A percentile compares a stretch with the other conserved stretches of the same genome.
Evolutionary conservation across 2,797 vertebrate genomes (phyloP).

Genomic region (Chaetophractus vellerosus): DNA sequence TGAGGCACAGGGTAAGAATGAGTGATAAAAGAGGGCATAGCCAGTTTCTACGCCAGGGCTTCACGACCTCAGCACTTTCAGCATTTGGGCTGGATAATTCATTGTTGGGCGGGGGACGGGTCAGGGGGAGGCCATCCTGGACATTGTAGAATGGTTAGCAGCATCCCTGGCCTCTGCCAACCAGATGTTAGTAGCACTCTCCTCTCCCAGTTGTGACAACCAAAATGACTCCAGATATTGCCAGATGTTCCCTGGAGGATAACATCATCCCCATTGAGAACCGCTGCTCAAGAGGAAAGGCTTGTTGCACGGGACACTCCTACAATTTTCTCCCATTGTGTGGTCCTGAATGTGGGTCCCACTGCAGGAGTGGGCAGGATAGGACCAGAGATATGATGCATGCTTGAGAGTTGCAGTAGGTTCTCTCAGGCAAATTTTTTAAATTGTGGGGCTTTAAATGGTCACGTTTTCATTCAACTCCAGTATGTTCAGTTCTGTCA

Average conservation of each 20-base stretch:
- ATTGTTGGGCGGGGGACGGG: too few relatives aligned
- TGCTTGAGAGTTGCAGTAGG: background rate
- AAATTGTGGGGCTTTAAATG: background rate
- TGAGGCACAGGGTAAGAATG: rapidly evolving
- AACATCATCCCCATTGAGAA: background rate
- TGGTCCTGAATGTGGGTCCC: background rate
- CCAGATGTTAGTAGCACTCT: background rate
- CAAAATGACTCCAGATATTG: background rate
- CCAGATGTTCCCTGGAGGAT: background rate
- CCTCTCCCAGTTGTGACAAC: background rate
- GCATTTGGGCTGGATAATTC: too few relatives aligned
- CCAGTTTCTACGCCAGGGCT: background rate
- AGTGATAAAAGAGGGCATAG: rapidly evolving
- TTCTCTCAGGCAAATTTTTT: background rate
- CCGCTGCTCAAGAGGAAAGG: background rate
- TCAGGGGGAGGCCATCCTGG: background rate
- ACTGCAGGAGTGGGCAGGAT: background rate
- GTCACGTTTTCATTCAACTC: background rate
- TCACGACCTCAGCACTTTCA: background rate
- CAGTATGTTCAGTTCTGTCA: background rate
- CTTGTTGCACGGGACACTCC: background rate
- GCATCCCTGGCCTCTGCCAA: background rate
- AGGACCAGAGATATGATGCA: background rate
- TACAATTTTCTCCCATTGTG: background rate
- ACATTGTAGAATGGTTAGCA: background rate